These are phyloP conservation scores for Catharus bicknelli DNA, from an alignment of 2,113 vertebrate genomes.

Conservation along the genomic window DNA sequence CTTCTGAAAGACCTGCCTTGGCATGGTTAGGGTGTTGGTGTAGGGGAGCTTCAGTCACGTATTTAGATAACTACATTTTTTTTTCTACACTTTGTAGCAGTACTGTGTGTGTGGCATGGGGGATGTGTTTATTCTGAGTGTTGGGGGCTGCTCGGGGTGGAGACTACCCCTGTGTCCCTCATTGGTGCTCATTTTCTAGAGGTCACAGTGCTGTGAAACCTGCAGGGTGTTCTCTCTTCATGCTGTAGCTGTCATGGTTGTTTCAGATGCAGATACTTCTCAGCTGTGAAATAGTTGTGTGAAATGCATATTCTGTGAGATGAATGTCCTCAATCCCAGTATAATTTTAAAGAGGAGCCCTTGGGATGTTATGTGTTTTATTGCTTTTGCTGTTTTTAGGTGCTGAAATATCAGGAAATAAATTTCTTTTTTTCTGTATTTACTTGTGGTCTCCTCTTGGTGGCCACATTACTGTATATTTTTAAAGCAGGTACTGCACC, in stretches of 20 bases:
- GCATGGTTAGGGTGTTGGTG: background rate
- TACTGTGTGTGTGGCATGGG: rapidly evolving
- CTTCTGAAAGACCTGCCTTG: background rate
- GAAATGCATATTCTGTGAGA: background rate
- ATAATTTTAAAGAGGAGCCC: constrained; percentile 14
- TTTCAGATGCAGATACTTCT: background rate
- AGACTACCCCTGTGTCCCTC: rapidly evolving
- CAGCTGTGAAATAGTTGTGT: background rate
- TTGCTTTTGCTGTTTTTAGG: background rate
- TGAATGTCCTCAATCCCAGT: background rate
- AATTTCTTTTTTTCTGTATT: background rate
- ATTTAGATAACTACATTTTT: background rate
- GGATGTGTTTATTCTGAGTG: rapidly evolving
- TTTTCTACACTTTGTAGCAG: background rate
- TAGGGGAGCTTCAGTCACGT: background rate
- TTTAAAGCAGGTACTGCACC: background rate
- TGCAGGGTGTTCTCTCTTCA: background rate
- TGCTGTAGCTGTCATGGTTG: background rate
- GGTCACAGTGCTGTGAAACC: background rate
- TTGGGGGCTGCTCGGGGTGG: background rate
- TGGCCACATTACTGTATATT: constrained; percentile 47
- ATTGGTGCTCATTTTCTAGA: background rate
- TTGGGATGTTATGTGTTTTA: background rate
- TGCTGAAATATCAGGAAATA: background rate
- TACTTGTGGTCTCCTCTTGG: constrained; percentile 44